Percentiles rank a stretch among this genome's conserved stretches.
phyloP scores from a whole-genome alignment of 2,113 vertebrate genomes.

The Ailurus styani region DNA sequence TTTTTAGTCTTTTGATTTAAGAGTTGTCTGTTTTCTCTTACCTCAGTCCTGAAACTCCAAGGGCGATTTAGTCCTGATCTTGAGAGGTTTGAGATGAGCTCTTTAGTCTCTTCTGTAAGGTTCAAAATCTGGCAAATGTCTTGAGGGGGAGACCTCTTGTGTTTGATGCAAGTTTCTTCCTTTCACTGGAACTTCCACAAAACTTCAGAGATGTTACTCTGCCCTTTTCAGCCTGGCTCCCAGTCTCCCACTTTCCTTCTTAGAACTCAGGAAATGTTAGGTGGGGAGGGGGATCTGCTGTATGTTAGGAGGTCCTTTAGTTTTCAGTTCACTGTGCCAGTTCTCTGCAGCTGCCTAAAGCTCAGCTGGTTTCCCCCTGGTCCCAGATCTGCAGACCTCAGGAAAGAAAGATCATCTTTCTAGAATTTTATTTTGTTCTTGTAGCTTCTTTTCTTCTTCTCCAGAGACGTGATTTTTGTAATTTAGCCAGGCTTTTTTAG shows the following conservation, averaged over 20 bases:
- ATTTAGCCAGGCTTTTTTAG: neutral
- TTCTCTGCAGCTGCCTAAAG: neutral
- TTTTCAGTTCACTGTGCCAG: neutral
- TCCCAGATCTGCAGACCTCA: neutral
- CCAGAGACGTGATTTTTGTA: neutral
- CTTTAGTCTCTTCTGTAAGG: neutral
- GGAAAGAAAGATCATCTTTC: neutral
- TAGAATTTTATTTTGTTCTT: neutral
- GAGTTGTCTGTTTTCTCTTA: neutral
- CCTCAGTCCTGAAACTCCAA: neutral
- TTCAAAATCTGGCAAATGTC: neutral
- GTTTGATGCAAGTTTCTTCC: neutral
- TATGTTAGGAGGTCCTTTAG: neutral
- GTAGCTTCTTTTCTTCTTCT: neutral
- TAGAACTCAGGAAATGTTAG: neutral
- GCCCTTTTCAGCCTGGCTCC: neutral
- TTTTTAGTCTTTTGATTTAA: constrained; percentile 12
- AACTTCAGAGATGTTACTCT: neutral
- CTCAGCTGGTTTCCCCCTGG: neutral
- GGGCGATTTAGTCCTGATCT: neutral
- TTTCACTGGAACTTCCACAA: neutral
- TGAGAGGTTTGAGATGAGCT: neutral
- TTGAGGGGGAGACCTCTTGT: neutral
- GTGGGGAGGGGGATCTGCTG: neutral
- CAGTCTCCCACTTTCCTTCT: neutral